Conservation (phyloP, 2,797 vertebrate genomes). For the Paedocypris micromegethes region DNA sequence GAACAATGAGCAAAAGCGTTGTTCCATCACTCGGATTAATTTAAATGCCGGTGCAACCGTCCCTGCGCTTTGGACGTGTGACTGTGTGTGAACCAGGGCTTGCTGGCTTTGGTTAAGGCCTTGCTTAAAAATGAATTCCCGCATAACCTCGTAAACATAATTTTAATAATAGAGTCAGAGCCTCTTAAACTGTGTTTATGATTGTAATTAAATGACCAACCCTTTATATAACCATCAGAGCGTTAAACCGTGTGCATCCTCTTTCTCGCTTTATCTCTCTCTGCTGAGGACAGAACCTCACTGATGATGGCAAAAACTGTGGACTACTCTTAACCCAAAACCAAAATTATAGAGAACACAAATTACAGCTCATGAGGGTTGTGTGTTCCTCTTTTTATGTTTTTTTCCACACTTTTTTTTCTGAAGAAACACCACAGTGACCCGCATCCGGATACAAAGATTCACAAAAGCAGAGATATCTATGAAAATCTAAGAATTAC, state of each 20-base stretch:
- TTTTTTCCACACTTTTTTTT: constrained; percentile 8
- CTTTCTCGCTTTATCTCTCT: constrained; percentile 35
- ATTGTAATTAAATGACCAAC: constrained; percentile 67
- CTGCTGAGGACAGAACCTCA: constrained; percentile 44
- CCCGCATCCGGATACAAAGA: constrained; percentile 4
- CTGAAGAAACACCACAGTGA: constrained; percentile 27
- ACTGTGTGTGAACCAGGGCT: constrained; percentile 10
- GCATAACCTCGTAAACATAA: constrained; percentile 56
- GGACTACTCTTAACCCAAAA: constrained; percentile 71
- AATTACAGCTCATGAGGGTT: constrained; percentile 61
- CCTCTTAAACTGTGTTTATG: constrained; percentile 67
- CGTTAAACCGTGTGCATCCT: constrained; percentile 45
- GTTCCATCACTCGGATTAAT: constrained; percentile 36
- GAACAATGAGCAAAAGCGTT: constrained; percentile 34
- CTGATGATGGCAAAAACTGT: constrained; percentile 59
- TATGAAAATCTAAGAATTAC: no score
- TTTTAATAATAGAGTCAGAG: constrained; percentile 63
- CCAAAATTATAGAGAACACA: constrained; percentile 71
- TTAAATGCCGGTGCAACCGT: constrained; percentile 11
- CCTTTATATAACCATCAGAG: constrained; percentile 62
- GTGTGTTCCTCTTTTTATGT: constrained; percentile 29
- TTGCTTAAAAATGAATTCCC: constrained; percentile 32
- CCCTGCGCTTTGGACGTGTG: constrained; percentile 7
- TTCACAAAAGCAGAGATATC: not conserved
- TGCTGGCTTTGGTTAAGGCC: constrained; percentile 12